Conservation (phyloP, 2,888 invertebrate species). For the Apodemia duryi region DNA sequence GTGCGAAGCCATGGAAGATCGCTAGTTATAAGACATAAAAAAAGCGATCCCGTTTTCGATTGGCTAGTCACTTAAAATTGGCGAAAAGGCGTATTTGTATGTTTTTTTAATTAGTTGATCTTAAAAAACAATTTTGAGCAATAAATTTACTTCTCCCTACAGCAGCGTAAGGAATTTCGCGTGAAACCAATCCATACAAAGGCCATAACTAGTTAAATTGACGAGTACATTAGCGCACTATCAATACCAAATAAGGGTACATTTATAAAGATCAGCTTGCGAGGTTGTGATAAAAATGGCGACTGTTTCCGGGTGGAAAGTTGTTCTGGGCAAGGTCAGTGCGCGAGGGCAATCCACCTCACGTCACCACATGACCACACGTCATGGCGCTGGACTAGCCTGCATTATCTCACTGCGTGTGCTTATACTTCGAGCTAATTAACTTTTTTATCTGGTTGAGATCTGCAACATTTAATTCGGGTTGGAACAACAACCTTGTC, state of each 20-base stretch:
- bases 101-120: no score
- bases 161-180: no score
- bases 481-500: no score
- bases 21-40: no score
- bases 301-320: conserved; percentile 65
- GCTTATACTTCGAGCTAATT: conserved; percentile 1
- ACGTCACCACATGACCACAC: conserved; percentile 42
- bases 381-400: conserved; percentile 13
- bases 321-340: conserved; percentile 61
- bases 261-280: conserved; percentile 39
- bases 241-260: conserved; percentile 44
- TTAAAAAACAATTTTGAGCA: no score
- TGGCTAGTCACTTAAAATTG: no score
- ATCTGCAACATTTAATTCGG: no score
- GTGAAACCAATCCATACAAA: no score
- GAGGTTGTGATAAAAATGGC: conserved; percentile 41
- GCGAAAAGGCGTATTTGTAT: no score
- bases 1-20: no score
- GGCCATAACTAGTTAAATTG: neutral
- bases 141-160: no score
- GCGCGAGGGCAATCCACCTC: conserved; percentile 49
- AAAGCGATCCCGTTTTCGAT: no score
- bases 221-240: conserved; percentile 10
- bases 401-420: conserved; percentile 5
- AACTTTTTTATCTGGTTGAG: neutral